Evolutionary conservation across 2,797 vertebrate genomes (phyloP).

Genomic region (Orientallactaga sibirica): DNA sequence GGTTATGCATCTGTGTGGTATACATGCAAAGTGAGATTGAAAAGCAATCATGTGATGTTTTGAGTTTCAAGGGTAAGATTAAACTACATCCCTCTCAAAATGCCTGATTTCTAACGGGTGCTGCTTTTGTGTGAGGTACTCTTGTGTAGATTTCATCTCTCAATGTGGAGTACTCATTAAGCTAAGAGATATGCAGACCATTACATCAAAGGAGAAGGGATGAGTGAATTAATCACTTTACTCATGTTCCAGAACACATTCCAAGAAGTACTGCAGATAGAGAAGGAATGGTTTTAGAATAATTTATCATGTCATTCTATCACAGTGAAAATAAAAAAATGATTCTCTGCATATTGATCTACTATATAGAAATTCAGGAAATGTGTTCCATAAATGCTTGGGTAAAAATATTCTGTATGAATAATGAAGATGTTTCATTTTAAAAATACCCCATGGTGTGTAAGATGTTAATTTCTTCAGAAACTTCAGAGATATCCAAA

Average conservation of each 20-base stretch:
- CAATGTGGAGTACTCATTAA: constrained; percentile 48
- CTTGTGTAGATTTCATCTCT: neutral
- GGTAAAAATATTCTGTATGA: constrained; percentile 19
- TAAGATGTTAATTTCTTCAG: neutral
- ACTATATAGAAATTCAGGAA: constrained; percentile 20
- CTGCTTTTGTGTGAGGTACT: neutral
- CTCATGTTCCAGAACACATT: constrained; percentile 28
- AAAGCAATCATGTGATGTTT: neutral
- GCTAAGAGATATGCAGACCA: neutral
- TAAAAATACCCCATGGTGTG: neutral
- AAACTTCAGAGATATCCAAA: neutral
- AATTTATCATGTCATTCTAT: neutral
- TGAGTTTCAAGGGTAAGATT: constrained; percentile 13
- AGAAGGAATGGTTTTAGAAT: constrained; percentile 5
- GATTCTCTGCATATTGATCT: neutral
- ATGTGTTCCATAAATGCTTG: neutral
- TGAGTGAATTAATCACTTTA: constrained; percentile 18
- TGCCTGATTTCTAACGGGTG: neutral
- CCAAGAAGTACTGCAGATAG: neutral
- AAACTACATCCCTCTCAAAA: neutral
- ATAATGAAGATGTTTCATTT: neutral
- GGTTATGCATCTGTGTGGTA: neutral
- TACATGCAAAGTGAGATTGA: constrained; percentile 10
- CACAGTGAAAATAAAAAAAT: constrained; percentile 24
- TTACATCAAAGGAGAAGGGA: constrained; percentile 39